Base-by-base conservation (phyloP, 2,888 invertebrate species). In the Caenorhabditis sp. region DNA sequence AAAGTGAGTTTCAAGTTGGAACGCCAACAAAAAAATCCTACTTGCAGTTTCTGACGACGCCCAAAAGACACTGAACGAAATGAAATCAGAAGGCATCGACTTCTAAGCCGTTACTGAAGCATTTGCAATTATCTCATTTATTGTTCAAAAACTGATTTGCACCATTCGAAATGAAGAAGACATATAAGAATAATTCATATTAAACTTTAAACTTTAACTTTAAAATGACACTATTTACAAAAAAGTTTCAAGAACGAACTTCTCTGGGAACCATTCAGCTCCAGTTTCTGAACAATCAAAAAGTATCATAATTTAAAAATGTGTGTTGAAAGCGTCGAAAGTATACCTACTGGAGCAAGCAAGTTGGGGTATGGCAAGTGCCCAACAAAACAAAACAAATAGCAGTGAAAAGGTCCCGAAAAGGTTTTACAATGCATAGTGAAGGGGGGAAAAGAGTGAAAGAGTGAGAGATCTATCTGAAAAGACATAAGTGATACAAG, bases 321-420 rank as follows among this genome's bases (percentile, higher is more conserved):
- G n/a, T 37, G 40, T 15, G 6, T 32, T 51, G 32, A 28, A n/a
- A 47, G 18, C 20, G 20, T 13, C 26, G 15, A 53, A 74, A 53
- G 35, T 6, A 28, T 67, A 76, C 76, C 76, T 76, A 76, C 67
- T 50, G 74, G 65, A 58, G 58, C 56, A 58, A 58, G 58, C 56
- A 26, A 28, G 76, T 67, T 76, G 76, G 61, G 51, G 13, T 76
- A 76, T 76, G 76, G 76, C 76, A 76, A 47, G 28, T 32, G 35
- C 67, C 67, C 76, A 76, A 76, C 76, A 61, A 40, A 74, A 61
- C n/a, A 32, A 32, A 65, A 65, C 53, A 72, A 76, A 76, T n/a
- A 76, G 61, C 67, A 67, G 58, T 51, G 40, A 13, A 26, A 40
- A 26, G 20, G 61, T 76, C 76, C 76, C 76, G 76, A 68, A 76